phyloP scores from a whole-genome alignment of 2,888 invertebrate genomes.

The Cephus rjabovi region DNA sequence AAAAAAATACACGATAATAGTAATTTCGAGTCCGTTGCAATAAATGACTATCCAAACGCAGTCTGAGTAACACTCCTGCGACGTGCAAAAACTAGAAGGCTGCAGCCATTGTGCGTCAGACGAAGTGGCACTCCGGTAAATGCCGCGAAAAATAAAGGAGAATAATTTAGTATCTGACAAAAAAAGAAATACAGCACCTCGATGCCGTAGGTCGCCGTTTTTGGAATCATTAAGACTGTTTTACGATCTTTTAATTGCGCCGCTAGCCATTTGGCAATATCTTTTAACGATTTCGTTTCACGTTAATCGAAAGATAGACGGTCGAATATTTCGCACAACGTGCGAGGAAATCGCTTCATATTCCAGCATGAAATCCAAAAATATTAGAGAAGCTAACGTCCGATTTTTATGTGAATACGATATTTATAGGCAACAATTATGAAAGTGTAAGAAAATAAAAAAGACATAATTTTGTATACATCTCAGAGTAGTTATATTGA shows the following conservation, averaged over 20 bases:
- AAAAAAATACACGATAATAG: too few species aligned
- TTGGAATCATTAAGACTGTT: not conserved
- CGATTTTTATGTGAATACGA: not conserved
- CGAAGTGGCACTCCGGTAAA: not conserved
- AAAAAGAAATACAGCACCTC: not conserved
- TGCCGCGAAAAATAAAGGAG: not conserved
- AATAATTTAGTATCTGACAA: not conserved
- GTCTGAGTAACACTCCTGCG: not conserved
- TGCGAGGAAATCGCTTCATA: not conserved
- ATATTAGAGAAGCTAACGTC: not conserved
- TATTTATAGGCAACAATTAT: not conserved
- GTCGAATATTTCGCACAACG: not conserved
- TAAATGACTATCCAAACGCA: not conserved
- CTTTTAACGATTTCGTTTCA: not conserved
- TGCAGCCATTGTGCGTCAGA: not conserved
- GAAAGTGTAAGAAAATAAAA: conserved; percentile 3
- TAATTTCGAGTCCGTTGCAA: too few species aligned
- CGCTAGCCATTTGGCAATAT: not conserved
- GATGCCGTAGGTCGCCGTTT: not conserved
- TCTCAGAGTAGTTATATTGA: conserved; percentile 51
- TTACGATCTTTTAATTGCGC: not conserved
- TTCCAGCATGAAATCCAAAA: not conserved
- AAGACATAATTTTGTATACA: conserved; percentile 22
- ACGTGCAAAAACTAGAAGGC: not conserved
- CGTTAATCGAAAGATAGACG: not conserved